Evolutionary conservation across 2,888 invertebrate genomes (phyloP), one percentile per base, ranked within the genome.

Genomic region (Drosophila hamatofila): DNA sequence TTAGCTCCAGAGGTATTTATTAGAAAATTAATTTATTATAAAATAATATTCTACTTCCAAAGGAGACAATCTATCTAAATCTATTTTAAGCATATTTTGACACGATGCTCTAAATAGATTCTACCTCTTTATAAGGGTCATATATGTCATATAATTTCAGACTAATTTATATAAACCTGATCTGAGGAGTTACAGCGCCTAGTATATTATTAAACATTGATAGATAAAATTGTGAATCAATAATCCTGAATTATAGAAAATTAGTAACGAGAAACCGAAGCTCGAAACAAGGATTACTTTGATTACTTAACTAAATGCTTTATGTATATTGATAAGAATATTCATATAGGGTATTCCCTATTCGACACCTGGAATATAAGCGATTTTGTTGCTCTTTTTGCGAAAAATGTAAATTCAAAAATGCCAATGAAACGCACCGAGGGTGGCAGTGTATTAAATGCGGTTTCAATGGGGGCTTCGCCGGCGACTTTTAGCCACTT

Each of bases 361-460:
- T 51, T 41, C 51, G 21, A 58, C 25, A 21, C 27, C 1, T 14
- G 6, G 9, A 0, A 37, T 2, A 18, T 18, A 7, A 3, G 7
- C 0, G n/a, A 7, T 23, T 25, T 14, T 12, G 16, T 18, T 51
- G 9, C 23, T 23, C 14, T 16, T 21, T 25, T 23, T 37, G 42
- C 6, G 33, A 8, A 59, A 58, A 83, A 86, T 86, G 86, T 80
- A 83, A 86, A 83, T 67, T 49, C 39, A 44, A 9, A 62, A 70
- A 71, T 77, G 44, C 52, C 65, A 65, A 49, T 54, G 69, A 27
- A 62, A 62, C 49, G 78, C 72, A 39, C 61, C 42, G 64, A 79
- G 80, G 76, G 80, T 69, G 78, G 79, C 46, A 44, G 21, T 16
- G 70, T 16, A 52, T 58, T 55, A 30, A 61, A 59, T 51, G 61